Percentiles rank a stretch among this genome's conserved stretches.
phyloP scores from a whole-genome alignment of 2,888 invertebrate genomes.

The Stenoptilia bipunctidactyla region DNA sequence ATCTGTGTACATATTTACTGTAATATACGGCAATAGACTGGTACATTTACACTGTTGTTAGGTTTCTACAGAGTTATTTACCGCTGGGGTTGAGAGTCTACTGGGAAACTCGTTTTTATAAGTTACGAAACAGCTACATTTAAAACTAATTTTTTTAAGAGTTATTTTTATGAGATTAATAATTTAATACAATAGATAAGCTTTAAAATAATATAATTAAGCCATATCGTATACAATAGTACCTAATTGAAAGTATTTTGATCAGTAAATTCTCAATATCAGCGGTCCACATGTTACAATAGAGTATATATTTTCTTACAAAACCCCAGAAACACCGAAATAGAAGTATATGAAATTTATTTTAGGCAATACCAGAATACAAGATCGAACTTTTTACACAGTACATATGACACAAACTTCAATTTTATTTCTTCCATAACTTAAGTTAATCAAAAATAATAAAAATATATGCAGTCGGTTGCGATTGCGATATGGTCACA shows the following conservation, averaged over 20 bases:
- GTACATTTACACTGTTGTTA: slow-evolving; percentile 67
- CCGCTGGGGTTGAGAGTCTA: slow-evolving; percentile 35
- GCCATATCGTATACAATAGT: too few species aligned
- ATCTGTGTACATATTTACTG: slow-evolving; percentile 68
- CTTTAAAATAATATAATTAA: too few species aligned
- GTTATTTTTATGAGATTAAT: background rate
- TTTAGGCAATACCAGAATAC: slow-evolving; percentile 70
- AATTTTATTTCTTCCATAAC: slow-evolving; percentile 32
- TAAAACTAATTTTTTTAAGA: too few species aligned
- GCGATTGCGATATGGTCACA: slow-evolving; percentile 67
- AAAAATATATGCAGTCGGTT: slow-evolving; percentile 50
- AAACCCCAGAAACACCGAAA: slow-evolving; percentile 48
- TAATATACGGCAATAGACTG: slow-evolving; percentile 68
- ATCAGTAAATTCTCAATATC: slow-evolving; percentile 19
- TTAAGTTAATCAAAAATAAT: slow-evolving; percentile 20
- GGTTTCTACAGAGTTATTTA: slow-evolving; percentile 64
- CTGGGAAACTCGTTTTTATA: too few species aligned
- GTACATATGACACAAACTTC: slow-evolving; percentile 36
- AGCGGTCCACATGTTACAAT: slow-evolving; percentile 52
- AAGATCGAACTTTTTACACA: slow-evolving; percentile 70
- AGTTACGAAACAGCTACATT: too few species aligned
- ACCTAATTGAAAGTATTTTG: too few species aligned
- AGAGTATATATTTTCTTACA: slow-evolving; percentile 65
- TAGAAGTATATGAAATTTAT: slow-evolving; percentile 60
- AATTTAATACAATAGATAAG: too few species aligned